These are phyloP conservation scores for Chrysemys picta DNA, from an alignment of 2,113 vertebrate genomes.

Conservation along the genomic window DNA sequence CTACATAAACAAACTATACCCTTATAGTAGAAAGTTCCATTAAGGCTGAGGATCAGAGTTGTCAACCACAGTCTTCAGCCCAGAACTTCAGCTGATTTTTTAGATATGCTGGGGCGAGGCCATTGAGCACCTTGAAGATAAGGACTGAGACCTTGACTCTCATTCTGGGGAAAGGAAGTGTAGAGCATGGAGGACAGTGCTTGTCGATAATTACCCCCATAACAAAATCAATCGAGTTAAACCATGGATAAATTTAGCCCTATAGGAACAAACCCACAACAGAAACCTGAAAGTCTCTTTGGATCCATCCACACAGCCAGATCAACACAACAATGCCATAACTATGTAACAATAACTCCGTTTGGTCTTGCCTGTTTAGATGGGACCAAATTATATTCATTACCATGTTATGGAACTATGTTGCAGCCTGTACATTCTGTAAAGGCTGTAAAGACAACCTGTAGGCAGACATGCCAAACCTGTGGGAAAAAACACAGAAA, in stretches of 20 bases:
- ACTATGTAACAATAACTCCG: not conserved
- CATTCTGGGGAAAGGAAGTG: not conserved
- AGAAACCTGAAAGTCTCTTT: not conserved
- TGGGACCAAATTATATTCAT: not conserved
- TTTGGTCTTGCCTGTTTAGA: not conserved
- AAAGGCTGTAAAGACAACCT: not conserved
- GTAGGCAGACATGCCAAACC: not conserved
- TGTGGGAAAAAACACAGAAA: no score
- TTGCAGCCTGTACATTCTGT: not conserved
- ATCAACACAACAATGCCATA: not conserved
- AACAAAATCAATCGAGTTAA: not conserved
- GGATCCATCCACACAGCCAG: not conserved
- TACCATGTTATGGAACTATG: not conserved
- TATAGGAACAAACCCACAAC: not conserved
- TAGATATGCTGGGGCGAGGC: not conserved
- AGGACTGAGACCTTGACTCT: not conserved
- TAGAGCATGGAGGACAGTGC: not conserved
- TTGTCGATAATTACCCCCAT: not conserved
- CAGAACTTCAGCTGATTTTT: not conserved
- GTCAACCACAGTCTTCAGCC: not conserved
- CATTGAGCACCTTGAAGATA: not conserved
- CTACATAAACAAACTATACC: not conserved
- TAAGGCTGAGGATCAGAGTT: not conserved
- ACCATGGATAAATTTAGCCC: not conserved
- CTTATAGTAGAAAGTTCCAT: accelerated